Evolutionary conservation across 2,888 invertebrate genomes (phyloP), one percentile per base, ranked within the genome.

Genomic region (Lasioglossum figueresi): DNA sequence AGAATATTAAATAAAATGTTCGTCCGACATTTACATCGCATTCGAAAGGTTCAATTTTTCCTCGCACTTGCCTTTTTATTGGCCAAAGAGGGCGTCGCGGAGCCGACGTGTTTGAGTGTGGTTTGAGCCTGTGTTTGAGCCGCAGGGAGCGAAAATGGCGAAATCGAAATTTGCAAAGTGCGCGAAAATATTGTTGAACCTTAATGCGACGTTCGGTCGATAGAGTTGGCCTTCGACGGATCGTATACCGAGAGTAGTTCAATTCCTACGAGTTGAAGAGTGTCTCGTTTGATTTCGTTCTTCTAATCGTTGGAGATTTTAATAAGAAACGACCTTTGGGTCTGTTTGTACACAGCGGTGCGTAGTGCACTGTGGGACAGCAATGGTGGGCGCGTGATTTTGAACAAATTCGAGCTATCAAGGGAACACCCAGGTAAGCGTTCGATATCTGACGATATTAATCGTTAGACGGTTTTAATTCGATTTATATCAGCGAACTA

Each of bases 381-480:
- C 92, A 95, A 95, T 95, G 95, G 95, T 95, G 95, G 95, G 95
- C 95, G 95, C 95, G 95, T 95, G 95, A 95, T 95, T 95, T 95
- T 95, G 95, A 95, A 95, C 95, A 95, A 94, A 94, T 94, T 94
- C 92, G 91, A 92, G 92, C 90, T 92, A 92, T 92, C 78, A 63
- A 85, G 77, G 84, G 80, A 85, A 87, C 87, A 82, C 82, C 80
- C 84, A 91, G 90, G 91, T 91, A 91, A 59, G 91, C 84, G 40
- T 82, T 81, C 72, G 31, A 76, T 76, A 80, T 40, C 52, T 27
- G 16, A 63, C 43, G 37, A 79, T 82, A 74, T 82, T 31, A 48
- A 27, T 70, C n/a, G 10, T 3, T 4, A 66, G 63, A 79, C 31
- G 31, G 23, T 80, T 80, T 43, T 34, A 72, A 40, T 52, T 52